Conservation (phyloP, 1,140 invertebrate species). For the Aphaenogaster ashmeadi region DNA sequence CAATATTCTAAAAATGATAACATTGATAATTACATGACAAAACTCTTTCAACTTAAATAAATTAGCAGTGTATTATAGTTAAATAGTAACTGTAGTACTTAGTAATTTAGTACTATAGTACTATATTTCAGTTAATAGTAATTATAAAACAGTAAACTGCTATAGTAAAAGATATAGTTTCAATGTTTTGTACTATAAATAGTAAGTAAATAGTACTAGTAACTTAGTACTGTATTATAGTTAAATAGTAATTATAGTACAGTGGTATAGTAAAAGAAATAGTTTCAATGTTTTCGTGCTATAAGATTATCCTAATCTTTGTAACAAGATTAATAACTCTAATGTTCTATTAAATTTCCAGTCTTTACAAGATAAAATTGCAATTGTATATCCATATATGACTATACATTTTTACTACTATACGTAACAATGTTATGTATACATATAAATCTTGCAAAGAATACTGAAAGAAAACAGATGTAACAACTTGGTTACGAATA, state of each 20-base stretch:
- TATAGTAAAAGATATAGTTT: neutral
- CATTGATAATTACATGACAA: neutral
- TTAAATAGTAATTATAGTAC: neutral
- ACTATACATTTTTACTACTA: neutral
- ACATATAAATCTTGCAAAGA: neutral
- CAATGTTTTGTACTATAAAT: no score
- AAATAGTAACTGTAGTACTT: neutral
- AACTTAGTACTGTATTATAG: neutral
- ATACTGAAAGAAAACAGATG: neutral
- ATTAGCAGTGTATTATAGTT: neutral
- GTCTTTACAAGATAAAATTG: neutral
- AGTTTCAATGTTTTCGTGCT: neutral
- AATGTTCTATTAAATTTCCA: neutral
- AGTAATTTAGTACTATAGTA: neutral
- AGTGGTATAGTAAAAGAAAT: neutral
- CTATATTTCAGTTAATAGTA: neutral
- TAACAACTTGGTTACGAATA: neutral
- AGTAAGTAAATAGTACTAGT: no score
- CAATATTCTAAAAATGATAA: constrained; percentile 90
- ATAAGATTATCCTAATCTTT: neutral
- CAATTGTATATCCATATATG: no score
- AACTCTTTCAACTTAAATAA: neutral
- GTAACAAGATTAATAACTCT: neutral
- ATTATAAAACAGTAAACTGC: neutral
- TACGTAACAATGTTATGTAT: neutral